A percentile compares a stretch with the other conserved stretches of the same genome.
Evolutionary conservation across 2,888 invertebrate genomes (phyloP).

Genomic region (Cerastis leucographa): DNA sequence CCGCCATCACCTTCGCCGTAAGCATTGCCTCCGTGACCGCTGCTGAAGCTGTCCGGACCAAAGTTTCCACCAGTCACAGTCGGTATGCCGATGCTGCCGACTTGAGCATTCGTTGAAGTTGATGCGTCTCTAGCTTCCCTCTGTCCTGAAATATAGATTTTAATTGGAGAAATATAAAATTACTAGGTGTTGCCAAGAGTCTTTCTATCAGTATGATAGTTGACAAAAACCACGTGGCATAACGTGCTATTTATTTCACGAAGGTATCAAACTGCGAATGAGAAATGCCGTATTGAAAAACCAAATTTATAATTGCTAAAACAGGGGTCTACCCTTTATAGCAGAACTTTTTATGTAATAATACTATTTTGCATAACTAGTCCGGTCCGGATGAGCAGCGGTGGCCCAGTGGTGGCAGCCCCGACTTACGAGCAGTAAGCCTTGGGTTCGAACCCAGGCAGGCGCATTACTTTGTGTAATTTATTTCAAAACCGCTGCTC

Average conservation of each 20-base stretch:
- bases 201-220: background rate
- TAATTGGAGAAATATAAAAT: background rate
- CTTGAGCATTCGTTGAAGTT: background rate
- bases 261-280: background rate
- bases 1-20: slow-evolving; percentile 25
- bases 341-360: too few relatives aligned
- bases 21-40: slow-evolving; percentile 36
- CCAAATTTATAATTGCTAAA: background rate
- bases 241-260: background rate
- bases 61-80: slow-evolving; percentile 9
- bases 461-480: too few relatives aligned
- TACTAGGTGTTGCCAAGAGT: background rate
- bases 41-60: slow-evolving; percentile 27
- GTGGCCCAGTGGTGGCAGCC: too few relatives aligned
- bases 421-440: too few relatives aligned
- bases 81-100: slow-evolving; percentile 23
- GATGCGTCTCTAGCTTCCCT: background rate
- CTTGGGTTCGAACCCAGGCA: too few relatives aligned
- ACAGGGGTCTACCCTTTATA: too few relatives aligned
- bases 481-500: too few relatives aligned
- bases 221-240: background rate
- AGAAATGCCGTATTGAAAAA: background rate
- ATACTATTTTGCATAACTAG: too few relatives aligned
- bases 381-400: too few relatives aligned
- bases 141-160: background rate